Conservation (phyloP, 1,140 invertebrate genomes). For the Drosophila elegans region DNA sequence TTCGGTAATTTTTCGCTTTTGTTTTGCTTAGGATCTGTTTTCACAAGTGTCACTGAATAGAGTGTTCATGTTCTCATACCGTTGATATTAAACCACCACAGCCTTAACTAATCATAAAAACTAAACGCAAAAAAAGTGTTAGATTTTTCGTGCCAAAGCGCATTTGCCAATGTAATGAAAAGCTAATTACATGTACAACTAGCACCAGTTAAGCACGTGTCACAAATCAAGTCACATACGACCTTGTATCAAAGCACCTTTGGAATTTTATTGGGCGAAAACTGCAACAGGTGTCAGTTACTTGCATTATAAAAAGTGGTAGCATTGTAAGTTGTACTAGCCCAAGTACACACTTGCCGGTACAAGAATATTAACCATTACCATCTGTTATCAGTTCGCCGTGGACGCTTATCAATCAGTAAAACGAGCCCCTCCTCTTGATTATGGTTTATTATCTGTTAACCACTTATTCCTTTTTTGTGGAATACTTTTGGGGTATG, state of each 20-base stretch:
- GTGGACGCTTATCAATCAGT: constrained; percentile 7
- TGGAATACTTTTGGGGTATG: not conserved
- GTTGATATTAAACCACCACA: not conserved
- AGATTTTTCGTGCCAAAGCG: constrained; percentile 15
- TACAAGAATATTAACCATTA: not conserved
- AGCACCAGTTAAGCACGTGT: constrained; percentile 34
- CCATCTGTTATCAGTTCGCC: not conserved
- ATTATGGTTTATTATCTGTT: not conserved
- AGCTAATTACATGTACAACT: constrained; percentile 10
- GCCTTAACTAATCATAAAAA: not conserved
- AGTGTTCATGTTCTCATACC: constrained; percentile 1
- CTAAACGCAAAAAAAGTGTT: constrained; percentile 1
- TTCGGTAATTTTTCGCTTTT: constrained; percentile 15
- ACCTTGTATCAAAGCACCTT: constrained; percentile 21
- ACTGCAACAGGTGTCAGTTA: not conserved
- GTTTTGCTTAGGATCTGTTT: constrained; percentile 17
- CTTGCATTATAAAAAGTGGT: not conserved
- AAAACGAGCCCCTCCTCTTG: constrained; percentile 23
- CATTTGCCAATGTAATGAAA: constrained; percentile 10
- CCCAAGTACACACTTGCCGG: constrained; percentile 1
- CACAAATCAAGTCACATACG: constrained; percentile 23
- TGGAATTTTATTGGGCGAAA: constrained; percentile 22
- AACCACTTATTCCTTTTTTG: not conserved
- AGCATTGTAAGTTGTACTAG: not conserved
- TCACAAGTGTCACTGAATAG: constrained; percentile 17